Evolutionary conservation across 2,888 invertebrate species (phyloP).

Genomic region (Acrobasis suavella): DNA sequence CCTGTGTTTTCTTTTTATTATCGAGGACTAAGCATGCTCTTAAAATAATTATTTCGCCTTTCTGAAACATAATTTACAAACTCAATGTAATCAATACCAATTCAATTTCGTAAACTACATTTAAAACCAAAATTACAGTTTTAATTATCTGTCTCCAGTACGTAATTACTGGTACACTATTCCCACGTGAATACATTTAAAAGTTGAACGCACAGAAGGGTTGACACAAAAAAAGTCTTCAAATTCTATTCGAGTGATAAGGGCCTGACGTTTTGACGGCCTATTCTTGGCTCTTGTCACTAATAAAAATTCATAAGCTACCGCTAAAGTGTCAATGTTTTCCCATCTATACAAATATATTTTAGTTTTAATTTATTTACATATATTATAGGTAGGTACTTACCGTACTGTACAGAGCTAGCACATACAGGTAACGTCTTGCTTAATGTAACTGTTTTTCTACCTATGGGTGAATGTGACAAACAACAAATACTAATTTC

Average conservation of each 20-base stretch:
- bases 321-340: conserved; percentile 25
- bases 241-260: conserved; percentile 31
- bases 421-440: background rate
- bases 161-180: conserved; percentile 29
- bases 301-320: conserved; percentile 30
- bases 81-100: background rate
- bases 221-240: conserved; percentile 26
- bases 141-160: conserved; percentile 30
- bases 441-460: too few relatives aligned
- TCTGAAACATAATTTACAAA: too few relatives aligned
- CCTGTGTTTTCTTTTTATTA: too few relatives aligned
- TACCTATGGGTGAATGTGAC: too few relatives aligned
- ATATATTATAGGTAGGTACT: background rate
- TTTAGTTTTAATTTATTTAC: conserved; percentile 17
- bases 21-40: too few relatives aligned
- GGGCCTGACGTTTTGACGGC: conserved; percentile 34
- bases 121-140: conserved; percentile 30
- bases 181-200: conserved; percentile 37
- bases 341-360: conserved; percentile 28
- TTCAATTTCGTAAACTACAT: conserved; percentile 10
- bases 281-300: conserved; percentile 29
- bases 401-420: background rate
- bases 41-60: too few relatives aligned
- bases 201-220: conserved; percentile 33
- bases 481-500: too few relatives aligned